A percentile compares a stretch with the other conserved stretches of the same genome.
Evolutionary conservation across 2,888 invertebrate genomes (phyloP).

Genomic region (Odontothrips loti): DNA sequence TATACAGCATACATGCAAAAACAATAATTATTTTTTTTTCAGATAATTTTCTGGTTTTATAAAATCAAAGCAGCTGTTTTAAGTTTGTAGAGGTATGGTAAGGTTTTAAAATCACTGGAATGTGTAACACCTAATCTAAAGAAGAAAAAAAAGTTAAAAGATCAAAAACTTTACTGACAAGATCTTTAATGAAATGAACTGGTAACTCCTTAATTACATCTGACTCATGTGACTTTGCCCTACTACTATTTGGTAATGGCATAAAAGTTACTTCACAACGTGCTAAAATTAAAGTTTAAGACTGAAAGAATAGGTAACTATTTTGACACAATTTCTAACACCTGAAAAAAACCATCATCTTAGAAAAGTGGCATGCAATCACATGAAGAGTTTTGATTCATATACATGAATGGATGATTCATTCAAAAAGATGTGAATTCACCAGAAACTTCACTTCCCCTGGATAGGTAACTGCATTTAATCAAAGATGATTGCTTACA

Average conservation of each 20-base stretch:
- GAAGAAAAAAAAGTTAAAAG: not conserved
- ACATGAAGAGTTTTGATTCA: not conserved
- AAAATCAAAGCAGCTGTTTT: no score
- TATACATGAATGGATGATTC: not conserved
- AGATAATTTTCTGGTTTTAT: no score
- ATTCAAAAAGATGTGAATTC: no score
- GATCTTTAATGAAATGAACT: not conserved
- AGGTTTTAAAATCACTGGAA: conserved; percentile 16
- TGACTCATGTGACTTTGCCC: not conserved
- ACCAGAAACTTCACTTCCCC: no score
- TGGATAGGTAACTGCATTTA: no score
- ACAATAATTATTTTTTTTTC: not conserved
- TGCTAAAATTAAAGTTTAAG: not conserved
- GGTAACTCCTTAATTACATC: not conserved
- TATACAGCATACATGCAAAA: conserved; percentile 17
- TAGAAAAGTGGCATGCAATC: not conserved
- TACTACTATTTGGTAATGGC: conserved; percentile 20
- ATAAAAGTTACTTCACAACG: not conserved
- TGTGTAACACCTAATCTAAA: not conserved
- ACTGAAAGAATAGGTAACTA: not conserved
- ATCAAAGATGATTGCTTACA: no score
- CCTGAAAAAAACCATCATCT: no score
- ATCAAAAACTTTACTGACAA: not conserved
- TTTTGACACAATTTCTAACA: not conserved
- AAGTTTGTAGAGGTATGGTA: not conserved